Percentiles rank a stretch among this genome's conserved stretches.
These are phyloP conservation scores for Urosaurus nigricauda DNA, from an alignment of 2,797 vertebrate species.

Conservation along the genomic window DNA sequence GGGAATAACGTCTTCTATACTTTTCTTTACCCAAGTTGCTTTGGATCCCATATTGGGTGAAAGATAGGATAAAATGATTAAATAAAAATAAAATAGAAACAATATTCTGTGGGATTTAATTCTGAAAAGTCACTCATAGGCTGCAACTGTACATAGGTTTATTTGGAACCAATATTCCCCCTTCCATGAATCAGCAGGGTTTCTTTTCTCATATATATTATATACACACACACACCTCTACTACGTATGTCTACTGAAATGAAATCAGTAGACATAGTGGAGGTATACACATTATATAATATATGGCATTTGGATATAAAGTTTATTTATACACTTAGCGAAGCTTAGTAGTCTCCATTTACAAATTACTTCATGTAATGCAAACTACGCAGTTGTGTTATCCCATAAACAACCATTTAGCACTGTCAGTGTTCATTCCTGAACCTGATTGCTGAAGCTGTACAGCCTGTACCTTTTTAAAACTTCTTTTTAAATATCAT, in stretches of 20 bases:
- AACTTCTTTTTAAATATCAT: not conserved
- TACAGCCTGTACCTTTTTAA: not conserved
- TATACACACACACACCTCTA: no score
- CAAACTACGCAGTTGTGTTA: not conserved
- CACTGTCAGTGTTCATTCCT: not conserved
- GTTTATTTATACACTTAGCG: not conserved
- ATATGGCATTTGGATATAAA: not conserved
- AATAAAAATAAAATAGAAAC: not conserved
- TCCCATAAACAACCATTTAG: constrained; percentile 7
- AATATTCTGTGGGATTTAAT: not conserved
- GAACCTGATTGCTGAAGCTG: not conserved
- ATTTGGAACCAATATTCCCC: no score
- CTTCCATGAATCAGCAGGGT: no score
- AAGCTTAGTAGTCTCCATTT: not conserved
- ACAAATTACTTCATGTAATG: not conserved
- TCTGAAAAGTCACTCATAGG: not conserved
- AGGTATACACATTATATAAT: not conserved
- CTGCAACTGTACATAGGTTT: not conserved
- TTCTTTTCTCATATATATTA: no score
- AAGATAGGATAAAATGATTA: no score
- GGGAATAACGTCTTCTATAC: no score
- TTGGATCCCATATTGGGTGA: no score
- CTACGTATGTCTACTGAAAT: no score
- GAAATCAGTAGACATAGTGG: no score
- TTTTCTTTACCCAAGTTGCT: no score